Evolutionary conservation across 2,888 invertebrate genomes (phyloP).

Genomic region (Minunthozetes semirufus): DNA sequence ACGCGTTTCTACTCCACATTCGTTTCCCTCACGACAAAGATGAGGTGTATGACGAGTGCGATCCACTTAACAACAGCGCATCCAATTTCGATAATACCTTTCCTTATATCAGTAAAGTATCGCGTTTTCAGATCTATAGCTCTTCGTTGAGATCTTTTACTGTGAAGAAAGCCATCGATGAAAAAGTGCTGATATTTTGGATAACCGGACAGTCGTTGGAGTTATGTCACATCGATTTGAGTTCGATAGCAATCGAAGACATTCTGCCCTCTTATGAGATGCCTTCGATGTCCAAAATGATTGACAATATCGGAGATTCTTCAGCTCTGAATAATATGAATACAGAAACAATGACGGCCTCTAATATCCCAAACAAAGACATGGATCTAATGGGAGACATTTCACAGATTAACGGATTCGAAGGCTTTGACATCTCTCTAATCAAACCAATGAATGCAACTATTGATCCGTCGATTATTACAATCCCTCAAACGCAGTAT

Average conservation of each 20-base stretch:
- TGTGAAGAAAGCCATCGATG: slow-evolving; percentile 23
- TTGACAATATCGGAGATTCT: background rate
- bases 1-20: slow-evolving; percentile 18
- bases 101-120: slow-evolving; percentile 30
- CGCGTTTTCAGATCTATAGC: slow-evolving; percentile 32
- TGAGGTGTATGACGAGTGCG: background rate
- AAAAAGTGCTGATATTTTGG: slow-evolving; percentile 32
- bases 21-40: slow-evolving; percentile 16
- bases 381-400: background rate
- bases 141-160: slow-evolving; percentile 17
- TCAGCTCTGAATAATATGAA: background rate
- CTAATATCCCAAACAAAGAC: background rate
- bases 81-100: background rate
- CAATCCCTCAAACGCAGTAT: background rate
- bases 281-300: background rate
- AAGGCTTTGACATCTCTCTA: background rate
- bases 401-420: background rate
- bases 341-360: background rate
- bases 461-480: background rate
- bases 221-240: slow-evolving; percentile 23
- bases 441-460: background rate
- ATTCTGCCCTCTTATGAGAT: background rate
- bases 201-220: slow-evolving; percentile 28
- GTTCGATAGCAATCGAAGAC: slow-evolving; percentile 6
- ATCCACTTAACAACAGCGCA: background rate